A percentile compares a stretch with the other conserved stretches of the same genome.
These are phyloP conservation scores for Pararge aegeria DNA, from an alignment of 1,140 invertebrate species.

Conservation along the genomic window DNA sequence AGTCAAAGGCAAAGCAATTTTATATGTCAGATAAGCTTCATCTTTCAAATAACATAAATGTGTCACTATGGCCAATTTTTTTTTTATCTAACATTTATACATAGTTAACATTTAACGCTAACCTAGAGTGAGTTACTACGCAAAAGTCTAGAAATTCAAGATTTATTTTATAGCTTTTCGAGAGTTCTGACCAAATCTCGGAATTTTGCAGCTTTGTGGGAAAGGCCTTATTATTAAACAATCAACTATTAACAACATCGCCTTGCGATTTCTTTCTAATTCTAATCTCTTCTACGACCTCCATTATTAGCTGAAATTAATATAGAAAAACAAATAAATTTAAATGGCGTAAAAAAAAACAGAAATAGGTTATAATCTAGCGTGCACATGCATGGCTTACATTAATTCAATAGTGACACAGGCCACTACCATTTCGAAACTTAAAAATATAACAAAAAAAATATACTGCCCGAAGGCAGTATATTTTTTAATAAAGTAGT, in stretches of 20 bases:
- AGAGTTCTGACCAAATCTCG: neutral
- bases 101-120: too few relatives aligned
- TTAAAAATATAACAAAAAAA: too few relatives aligned
- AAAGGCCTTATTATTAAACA: slow-evolving; percentile 10
- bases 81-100: too few relatives aligned
- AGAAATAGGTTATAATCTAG: neutral
- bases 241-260: slow-evolving; percentile 61
- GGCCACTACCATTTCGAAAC: too few relatives aligned
- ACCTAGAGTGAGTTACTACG: too few relatives aligned
- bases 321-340: slow-evolving; percentile 41
- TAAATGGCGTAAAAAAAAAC: slow-evolving; percentile 6
- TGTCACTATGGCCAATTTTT: too few relatives aligned
- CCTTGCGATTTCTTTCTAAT: slow-evolving; percentile 74
- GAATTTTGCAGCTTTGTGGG: neutral
- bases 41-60: too few relatives aligned
- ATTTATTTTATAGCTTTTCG: neutral
- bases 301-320: slow-evolving; percentile 76
- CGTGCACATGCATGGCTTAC: neutral
- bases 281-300: slow-evolving; percentile 77
- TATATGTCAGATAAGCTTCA: too few relatives aligned
- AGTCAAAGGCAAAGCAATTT: too few relatives aligned
- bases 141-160: too few relatives aligned
- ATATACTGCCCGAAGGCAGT: too few relatives aligned
- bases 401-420: neutral
- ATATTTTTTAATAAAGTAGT: too few relatives aligned